A percentile compares a stretch with the other conserved stretches of the same genome.
Conservation (phyloP, 2,888 invertebrate species). For the Leptopilina syphax region DNA sequence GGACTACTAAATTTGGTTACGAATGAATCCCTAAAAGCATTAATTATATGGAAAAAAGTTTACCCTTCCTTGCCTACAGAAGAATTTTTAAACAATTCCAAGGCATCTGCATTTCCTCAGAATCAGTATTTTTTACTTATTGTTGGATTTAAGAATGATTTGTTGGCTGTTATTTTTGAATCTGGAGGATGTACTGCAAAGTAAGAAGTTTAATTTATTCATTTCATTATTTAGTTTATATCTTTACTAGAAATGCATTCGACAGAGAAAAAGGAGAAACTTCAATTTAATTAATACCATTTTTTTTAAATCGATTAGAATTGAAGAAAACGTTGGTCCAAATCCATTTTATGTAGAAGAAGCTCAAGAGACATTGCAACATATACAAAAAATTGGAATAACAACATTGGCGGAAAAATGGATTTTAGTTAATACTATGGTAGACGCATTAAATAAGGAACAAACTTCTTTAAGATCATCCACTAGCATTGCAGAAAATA, state of each 20-base stretch:
- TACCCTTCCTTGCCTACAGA: constrained; percentile 79
- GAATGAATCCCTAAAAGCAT: constrained; percentile 83
- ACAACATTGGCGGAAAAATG: constrained; percentile 84
- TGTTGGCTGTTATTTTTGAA: constrained; percentile 86
- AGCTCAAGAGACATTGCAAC: constrained; percentile 89
- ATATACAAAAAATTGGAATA: constrained; percentile 87
- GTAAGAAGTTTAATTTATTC: constrained; percentile 63
- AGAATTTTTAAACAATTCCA: constrained; percentile 60
- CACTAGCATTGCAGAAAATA: constrained; percentile 74
- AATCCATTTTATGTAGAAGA: constrained; percentile 93
- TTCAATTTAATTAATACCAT: too few species aligned
- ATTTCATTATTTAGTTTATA: too few species aligned
- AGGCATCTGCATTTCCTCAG: constrained; percentile 76
- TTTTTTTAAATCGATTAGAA: constrained; percentile 74
- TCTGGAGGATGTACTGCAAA: constrained; percentile 86
- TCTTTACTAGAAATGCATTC: too few species aligned
- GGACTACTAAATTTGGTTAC: constrained; percentile 85
- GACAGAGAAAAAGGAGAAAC: too few species aligned
- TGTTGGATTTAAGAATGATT: constrained; percentile 84
- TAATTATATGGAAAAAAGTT: constrained; percentile 88
- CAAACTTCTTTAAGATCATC: constrained; percentile 61
- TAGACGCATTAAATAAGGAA: constrained; percentile 78
- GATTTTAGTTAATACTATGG: constrained; percentile 83
- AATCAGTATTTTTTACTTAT: constrained; percentile 86
- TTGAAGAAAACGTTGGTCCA: constrained; percentile 82